phyloP scores from a whole-genome alignment of 2,888 invertebrate genomes.

The Cerceris ruficornis region DNA sequence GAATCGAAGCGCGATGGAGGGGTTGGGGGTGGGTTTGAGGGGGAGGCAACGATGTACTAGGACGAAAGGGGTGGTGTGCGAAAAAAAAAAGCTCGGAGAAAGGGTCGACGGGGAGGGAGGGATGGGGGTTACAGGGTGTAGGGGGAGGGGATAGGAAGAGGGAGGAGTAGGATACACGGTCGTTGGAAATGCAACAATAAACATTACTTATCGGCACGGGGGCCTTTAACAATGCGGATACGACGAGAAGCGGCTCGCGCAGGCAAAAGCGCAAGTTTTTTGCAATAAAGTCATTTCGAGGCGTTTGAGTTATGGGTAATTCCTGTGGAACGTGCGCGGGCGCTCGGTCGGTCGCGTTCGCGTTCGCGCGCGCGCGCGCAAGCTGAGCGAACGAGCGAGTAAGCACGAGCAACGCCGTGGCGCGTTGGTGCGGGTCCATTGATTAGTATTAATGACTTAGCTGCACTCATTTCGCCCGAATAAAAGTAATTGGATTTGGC shows the following conservation, averaged over 20 bases:
- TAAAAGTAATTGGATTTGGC: slow-evolving; percentile 82
- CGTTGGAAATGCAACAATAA: slow-evolving; percentile 80
- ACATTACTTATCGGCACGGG: slow-evolving; percentile 80
- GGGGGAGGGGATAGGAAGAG: slow-evolving; percentile 26
- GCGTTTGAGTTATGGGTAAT: slow-evolving; percentile 81
- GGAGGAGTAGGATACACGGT: slow-evolving; percentile 52
- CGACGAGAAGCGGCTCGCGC: slow-evolving; percentile 61
- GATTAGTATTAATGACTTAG: slow-evolving; percentile 82
- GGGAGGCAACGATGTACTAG: slow-evolving; percentile 10
- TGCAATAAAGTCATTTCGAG: slow-evolving; percentile 81
- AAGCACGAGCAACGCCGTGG: too few relatives aligned
- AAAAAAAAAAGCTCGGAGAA: slow-evolving; percentile 33
- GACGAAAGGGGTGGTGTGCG: slow-evolving; percentile 33
- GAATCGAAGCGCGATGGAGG: neutral
- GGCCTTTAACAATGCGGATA: slow-evolving; percentile 78
- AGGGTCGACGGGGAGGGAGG: slow-evolving; percentile 39
- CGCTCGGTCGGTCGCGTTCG: slow-evolving; percentile 50
- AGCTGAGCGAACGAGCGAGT: too few relatives aligned
- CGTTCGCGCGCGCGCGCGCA: slow-evolving; percentile 6
- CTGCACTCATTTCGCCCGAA: slow-evolving; percentile 82
- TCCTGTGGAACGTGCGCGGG: slow-evolving; percentile 69
- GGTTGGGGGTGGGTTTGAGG: slow-evolving; percentile 15
- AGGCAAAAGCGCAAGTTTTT: slow-evolving; percentile 79
- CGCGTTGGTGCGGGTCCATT: slow-evolving; percentile 72
- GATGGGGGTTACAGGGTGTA: slow-evolving; percentile 16